Conservation (phyloP, 2,888 invertebrate genomes). For the Lasius platythorax region DNA sequence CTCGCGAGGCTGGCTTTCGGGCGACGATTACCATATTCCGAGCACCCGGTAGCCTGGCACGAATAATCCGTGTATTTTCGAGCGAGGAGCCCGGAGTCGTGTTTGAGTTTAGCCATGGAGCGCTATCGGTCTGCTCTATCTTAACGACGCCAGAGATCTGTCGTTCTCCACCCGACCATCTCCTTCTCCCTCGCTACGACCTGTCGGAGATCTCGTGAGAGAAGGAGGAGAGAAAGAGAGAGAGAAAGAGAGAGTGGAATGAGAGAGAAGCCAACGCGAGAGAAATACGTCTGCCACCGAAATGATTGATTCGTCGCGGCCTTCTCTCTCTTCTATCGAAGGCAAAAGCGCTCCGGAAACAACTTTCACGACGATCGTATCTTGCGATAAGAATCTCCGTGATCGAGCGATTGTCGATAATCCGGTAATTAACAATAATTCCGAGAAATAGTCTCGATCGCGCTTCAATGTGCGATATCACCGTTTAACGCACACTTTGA, state of each 20-base stretch:
- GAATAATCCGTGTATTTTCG: conserved; percentile 77
- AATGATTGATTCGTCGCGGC: conserved; percentile 71
- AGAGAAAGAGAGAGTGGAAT: conserved; percentile 30
- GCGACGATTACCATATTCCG: conserved; percentile 75
- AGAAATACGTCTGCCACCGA: conserved; percentile 66
- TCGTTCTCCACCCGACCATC: conserved; percentile 66
- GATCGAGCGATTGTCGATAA: conserved; percentile 35
- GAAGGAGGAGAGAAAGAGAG: conserved; percentile 14
- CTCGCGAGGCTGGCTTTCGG: conserved; percentile 59
- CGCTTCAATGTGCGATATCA: not conserved
- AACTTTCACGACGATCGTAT: conserved; percentile 33
- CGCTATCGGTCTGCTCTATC: conserved; percentile 79
- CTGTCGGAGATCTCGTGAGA: conserved; percentile 74
- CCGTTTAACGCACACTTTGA: not conserved
- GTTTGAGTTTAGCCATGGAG: conserved; percentile 66
- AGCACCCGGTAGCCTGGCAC: conserved; percentile 74
- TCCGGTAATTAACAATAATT: conserved; percentile 15
- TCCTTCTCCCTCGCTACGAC: conserved; percentile 52
- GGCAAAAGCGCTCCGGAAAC: conserved; percentile 47
- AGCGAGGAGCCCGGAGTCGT: conserved; percentile 54
- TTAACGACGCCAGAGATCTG: conserved; percentile 80
- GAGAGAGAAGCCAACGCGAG: conserved; percentile 55
- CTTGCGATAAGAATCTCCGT: conserved; percentile 20
- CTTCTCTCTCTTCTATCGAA: conserved; percentile 28
- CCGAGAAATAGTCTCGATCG: not conserved